Percentiles rank a stretch among this genome's conserved stretches.
Conservation (phyloP, 2,113 vertebrate genomes). For the Colistium nudipinnis region DNA sequence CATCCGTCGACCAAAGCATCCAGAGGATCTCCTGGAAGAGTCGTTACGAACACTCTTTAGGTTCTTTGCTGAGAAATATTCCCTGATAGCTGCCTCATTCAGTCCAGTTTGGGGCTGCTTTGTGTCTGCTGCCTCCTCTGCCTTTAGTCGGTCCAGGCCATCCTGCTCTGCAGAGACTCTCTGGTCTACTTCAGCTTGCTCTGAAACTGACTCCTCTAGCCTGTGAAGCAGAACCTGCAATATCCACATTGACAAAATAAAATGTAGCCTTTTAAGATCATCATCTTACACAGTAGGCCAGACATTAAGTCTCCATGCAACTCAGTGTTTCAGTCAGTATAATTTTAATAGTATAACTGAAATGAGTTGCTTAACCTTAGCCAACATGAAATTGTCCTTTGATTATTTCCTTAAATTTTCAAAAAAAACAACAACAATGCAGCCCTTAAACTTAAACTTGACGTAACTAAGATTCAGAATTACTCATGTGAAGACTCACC, state of each 20-base stretch:
- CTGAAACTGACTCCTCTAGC: conserved; percentile 76
- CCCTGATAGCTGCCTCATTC: conserved; percentile 51
- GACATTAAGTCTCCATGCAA: neutral
- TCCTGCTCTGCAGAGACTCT: conserved; percentile 8
- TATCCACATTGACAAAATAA: neutral
- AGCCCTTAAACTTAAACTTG: neutral
- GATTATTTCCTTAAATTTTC: neutral
- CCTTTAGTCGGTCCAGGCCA: conserved; percentile 26
- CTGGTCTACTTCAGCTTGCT: conserved; percentile 43
- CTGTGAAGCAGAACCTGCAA: conserved; percentile 81
- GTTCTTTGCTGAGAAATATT: conserved; percentile 71
- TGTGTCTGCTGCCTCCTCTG: conserved; percentile 28
- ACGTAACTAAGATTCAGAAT: neutral
- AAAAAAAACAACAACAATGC: neutral
- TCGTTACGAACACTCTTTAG: conserved; percentile 79
- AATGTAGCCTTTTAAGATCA: neutral
- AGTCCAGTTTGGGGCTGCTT: conserved; percentile 8
- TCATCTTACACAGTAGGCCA: neutral
- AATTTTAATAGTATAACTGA: neutral
- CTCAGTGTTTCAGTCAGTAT: neutral
- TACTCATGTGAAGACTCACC: conserved; percentile 78
- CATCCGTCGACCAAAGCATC: conserved; percentile 88
- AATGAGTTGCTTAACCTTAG: too few relatives aligned
- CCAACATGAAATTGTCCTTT: neutral
- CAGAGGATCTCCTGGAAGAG: conserved; percentile 74